Conservation (phyloP, 2,113 vertebrate species). For the Antechinus flavipes region DNA sequence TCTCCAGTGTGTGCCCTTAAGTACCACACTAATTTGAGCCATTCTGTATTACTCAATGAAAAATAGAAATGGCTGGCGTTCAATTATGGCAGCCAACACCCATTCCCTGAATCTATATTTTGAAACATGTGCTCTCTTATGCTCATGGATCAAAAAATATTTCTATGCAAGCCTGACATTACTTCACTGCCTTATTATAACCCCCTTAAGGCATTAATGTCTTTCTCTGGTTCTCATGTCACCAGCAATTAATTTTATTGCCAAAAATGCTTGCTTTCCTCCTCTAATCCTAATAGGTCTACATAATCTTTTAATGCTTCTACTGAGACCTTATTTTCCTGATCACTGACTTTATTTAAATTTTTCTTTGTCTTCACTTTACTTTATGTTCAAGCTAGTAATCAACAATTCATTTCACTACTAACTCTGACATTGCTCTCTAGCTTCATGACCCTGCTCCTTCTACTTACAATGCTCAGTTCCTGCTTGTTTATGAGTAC, state of each 20-base stretch:
- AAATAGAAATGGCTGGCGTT: neutral
- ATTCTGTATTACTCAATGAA: slow-evolving; percentile 4
- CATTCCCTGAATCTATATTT: neutral
- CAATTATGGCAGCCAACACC: neutral
- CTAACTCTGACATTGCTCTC: neutral
- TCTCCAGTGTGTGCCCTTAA: neutral
- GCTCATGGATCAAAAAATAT: slow-evolving; percentile 33
- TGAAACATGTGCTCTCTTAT: neutral
- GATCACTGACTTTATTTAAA: slow-evolving; percentile 3
- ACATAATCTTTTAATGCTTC: slow-evolving; percentile 50
- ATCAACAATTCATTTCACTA: slow-evolving; percentile 22
- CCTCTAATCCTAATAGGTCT: slow-evolving; percentile 27
- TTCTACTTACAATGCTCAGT: neutral
- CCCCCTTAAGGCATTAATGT: slow-evolving; percentile 7
- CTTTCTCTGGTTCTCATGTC: slow-evolving; percentile 55
- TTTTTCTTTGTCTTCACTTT: slow-evolving; percentile 11
- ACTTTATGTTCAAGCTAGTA: slow-evolving; percentile 52
- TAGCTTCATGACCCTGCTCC: neutral
- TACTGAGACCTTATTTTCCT: slow-evolving; percentile 8
- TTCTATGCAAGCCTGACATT: slow-evolving; percentile 40
- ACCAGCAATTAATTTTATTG: slow-evolving; percentile 50
- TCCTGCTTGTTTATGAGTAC: neutral
- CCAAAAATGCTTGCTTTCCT: slow-evolving; percentile 24
- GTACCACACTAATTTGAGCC: neutral
- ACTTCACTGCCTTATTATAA: slow-evolving; percentile 37